These are phyloP conservation scores for Eulemur rubriventer DNA, from an alignment of 2,797 vertebrate genomes.

Conservation along the genomic window DNA sequence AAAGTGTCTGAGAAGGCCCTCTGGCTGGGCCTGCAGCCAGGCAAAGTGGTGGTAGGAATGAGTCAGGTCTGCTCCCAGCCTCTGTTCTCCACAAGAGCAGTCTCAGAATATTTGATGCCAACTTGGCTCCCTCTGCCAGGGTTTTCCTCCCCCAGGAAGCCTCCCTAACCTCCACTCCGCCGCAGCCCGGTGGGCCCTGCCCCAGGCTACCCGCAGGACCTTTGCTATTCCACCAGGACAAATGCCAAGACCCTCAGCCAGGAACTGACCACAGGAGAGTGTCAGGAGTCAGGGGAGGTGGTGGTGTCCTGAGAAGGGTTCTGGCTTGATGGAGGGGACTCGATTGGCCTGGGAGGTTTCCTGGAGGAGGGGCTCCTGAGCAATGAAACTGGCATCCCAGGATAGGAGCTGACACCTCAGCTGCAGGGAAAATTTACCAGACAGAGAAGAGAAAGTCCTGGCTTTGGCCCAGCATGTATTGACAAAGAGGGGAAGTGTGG, in stretches of 20 bases:
- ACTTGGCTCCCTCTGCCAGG: background rate
- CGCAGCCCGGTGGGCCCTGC: background rate
- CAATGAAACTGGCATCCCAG: background rate
- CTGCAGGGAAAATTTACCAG: background rate
- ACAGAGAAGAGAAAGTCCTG: background rate
- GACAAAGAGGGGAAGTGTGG: background rate
- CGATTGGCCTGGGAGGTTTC: background rate
- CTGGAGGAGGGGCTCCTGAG: background rate
- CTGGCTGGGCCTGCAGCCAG: background rate
- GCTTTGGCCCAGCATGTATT: background rate
- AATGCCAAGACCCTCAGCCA: constrained; percentile 7
- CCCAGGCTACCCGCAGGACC: background rate
- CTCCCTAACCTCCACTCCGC: background rate
- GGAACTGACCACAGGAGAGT: background rate
- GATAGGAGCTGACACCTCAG: background rate
- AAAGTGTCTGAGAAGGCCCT: background rate
- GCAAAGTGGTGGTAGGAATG: background rate
- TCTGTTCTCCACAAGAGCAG: constrained; percentile 13
- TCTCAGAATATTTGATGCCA: constrained; percentile 19
- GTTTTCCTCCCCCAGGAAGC: constrained; percentile 21
- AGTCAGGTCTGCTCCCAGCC: constrained; percentile 9
- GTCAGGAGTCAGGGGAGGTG: background rate
- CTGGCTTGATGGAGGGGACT: constrained; percentile 11
- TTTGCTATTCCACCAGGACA: background rate
- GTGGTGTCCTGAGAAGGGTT: background rate